These are phyloP conservation scores for Acrocephalus arundinaceus DNA, from an alignment of 2,113 vertebrate genomes.

Conservation along the genomic window DNA sequence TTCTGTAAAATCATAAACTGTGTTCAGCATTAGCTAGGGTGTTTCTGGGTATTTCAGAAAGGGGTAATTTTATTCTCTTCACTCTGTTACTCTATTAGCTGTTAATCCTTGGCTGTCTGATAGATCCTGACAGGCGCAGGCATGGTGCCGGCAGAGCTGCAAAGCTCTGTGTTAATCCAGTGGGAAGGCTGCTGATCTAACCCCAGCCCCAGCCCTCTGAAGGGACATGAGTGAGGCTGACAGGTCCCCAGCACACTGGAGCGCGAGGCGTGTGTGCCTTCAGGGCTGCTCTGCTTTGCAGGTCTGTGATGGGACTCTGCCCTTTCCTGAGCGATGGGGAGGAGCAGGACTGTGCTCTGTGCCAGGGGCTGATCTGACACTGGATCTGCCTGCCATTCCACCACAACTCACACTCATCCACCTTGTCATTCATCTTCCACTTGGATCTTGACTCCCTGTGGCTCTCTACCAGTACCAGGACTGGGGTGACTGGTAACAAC, in stretches of 20 bases:
- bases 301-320: neutral
- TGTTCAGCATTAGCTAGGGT: neutral
- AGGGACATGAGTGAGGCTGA: neutral
- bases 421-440: neutral
- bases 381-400: rapidly evolving
- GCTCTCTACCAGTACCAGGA: neutral
- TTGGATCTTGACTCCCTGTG: neutral
- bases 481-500: neutral
- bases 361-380: neutral
- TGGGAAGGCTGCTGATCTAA: conserved; percentile 6
- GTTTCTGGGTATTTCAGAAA: neutral
- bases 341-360: neutral
- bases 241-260: neutral
- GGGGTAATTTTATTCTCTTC: neutral
- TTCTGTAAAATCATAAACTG: neutral
- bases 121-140: neutral
- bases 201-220: neutral
- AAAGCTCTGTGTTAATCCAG: neutral
- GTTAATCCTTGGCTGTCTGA: neutral
- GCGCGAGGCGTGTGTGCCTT: rapidly evolving
- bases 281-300: neutral
- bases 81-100: neutral
- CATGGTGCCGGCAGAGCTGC: neutral
- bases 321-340: rapidly evolving
- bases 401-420: neutral